phyloP scores from a whole-genome alignment of 2,797 vertebrate genomes.

The Gadopsis bispinosus region DNA sequence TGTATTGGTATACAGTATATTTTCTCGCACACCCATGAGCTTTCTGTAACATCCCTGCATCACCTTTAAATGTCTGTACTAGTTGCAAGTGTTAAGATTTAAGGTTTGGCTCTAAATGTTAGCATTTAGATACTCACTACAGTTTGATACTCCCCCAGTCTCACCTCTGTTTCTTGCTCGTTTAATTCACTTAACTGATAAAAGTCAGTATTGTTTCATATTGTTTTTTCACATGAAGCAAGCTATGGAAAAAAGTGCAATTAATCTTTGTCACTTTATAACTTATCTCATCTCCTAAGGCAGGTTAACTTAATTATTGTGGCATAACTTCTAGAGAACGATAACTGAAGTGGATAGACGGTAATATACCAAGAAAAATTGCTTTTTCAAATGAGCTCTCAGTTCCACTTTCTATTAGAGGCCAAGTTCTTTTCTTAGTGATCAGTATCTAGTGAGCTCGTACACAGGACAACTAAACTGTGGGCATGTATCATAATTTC shows the following conservation, averaged over 20 bases:
- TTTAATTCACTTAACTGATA: slow-evolving; percentile 21
- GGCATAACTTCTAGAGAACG: slow-evolving; percentile 20
- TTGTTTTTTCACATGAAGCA: slow-evolving; percentile 14
- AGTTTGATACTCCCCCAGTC: not conserved
- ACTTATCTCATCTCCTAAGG: slow-evolving; percentile 40
- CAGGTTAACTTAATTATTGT: slow-evolving; percentile 40
- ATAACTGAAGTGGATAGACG: slow-evolving; percentile 27
- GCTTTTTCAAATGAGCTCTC: slow-evolving; percentile 10
- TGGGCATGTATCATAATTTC: not conserved
- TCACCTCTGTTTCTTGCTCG: not conserved
- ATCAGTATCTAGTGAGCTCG: not conserved
- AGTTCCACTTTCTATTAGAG: slow-evolving; percentile 5
- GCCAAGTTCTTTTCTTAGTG: not conserved
- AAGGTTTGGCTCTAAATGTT: slow-evolving; percentile 8
- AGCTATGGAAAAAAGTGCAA: slow-evolving; percentile 30
- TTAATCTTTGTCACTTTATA: slow-evolving; percentile 32
- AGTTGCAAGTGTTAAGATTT: not conserved
- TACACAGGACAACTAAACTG: not conserved
- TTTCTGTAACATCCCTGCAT: slow-evolving; percentile 4
- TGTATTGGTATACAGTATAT: slow-evolving; percentile 15
- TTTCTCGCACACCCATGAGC: slow-evolving; percentile 10
- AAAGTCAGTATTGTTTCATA: slow-evolving; percentile 25
- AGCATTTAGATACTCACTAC: not conserved
- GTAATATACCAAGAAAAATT: slow-evolving; percentile 24
- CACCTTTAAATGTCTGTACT: not conserved